These are phyloP conservation scores for Willowsia nigromaculata DNA, from an alignment of 2,888 invertebrate genomes.

Conservation along the genomic window DNA sequence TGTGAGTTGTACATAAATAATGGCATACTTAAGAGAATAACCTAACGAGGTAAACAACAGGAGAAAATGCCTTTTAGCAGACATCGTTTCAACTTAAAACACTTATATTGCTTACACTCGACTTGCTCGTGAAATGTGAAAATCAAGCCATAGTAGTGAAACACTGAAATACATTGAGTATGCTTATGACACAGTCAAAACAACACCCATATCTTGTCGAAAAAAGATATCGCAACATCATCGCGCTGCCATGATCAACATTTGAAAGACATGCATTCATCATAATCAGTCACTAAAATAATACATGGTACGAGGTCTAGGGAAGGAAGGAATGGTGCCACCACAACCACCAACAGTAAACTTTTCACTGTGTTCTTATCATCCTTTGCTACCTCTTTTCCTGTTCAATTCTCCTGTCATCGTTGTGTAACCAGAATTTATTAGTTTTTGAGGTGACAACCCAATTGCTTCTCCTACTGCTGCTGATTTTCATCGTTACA, in stretches of 20 bases:
- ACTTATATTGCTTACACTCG: not conserved
- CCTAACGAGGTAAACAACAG: not conserved
- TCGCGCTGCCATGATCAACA: not conserved
- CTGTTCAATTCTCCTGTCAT: slow-evolving; percentile 24
- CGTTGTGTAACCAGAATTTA: slow-evolving; percentile 57
- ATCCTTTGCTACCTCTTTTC: not conserved
- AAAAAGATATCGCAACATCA: not conserved
- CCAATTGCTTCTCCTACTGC: slow-evolving; percentile 30
- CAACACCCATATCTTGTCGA: not conserved
- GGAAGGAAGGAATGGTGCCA: not conserved
- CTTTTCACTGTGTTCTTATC: not conserved
- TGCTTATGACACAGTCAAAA: not conserved
- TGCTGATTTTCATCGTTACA: slow-evolving; percentile 30
- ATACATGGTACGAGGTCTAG: not conserved
- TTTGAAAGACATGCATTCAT: slow-evolving; percentile 3
- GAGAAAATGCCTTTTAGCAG: not conserved
- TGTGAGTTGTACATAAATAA: not conserved
- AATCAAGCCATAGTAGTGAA: not conserved
- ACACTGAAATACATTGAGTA: not conserved
- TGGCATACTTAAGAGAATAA: not conserved
- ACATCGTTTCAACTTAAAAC: not conserved
- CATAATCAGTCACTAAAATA: slow-evolving; percentile 39
- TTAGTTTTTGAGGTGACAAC: slow-evolving; percentile 62
- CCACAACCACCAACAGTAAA: not conserved
- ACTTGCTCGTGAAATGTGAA: not conserved